Base-by-base conservation (phyloP, 2,888 invertebrate genomes). In the Oscheius sp. region DNA sequence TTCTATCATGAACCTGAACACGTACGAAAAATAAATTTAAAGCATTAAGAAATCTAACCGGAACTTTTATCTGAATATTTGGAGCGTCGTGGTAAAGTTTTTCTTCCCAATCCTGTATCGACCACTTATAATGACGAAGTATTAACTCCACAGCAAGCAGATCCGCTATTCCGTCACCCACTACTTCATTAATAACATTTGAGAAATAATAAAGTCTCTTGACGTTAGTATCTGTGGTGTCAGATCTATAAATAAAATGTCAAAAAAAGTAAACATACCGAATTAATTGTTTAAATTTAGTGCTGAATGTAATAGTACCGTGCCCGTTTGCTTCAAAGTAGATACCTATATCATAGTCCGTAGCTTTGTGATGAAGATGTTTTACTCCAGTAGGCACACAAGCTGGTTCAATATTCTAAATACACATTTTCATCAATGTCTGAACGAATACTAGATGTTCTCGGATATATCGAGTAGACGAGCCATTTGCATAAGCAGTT, bases 241-340 rank as follows among this genome's bases (percentile, higher is more conserved):
- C 14, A 36, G 8, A 9, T 36, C 14, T 36, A 9, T 36, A 36
- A 36, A 36, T 36, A 14, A 36, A 36, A 9, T 36, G 14, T 36
- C 14, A n/a, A n/a, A n/a, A n/a, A n/a, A n/a, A n/a, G n/a, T n/a
- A n/a, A n/a, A 36, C 14, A 9, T 36, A 36, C n/a, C 70, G 30
- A 36, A 82, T 63, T 22, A 64, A 44, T 1, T 70, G 9, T 26
- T 79, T 66, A 68, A 84, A 82, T 8, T 73, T 69, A 4, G 70
- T 62, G 28, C 79, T 77, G 75, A 85, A 83, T 30, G 73, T 67
- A 26, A 89, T 92, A 0, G 97, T 98, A 14, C 98, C 98, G 88
- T 98, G 98, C 0, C 98, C 98, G 88, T 98, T 98, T 0, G 98
- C 97, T 80, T 99, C 98, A 88, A 99, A 99, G 88, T 98, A 99